Evolutionary conservation across 2,797 vertebrate species (phyloP).

Genomic region (Melanotaenia trifasciata): DNA sequence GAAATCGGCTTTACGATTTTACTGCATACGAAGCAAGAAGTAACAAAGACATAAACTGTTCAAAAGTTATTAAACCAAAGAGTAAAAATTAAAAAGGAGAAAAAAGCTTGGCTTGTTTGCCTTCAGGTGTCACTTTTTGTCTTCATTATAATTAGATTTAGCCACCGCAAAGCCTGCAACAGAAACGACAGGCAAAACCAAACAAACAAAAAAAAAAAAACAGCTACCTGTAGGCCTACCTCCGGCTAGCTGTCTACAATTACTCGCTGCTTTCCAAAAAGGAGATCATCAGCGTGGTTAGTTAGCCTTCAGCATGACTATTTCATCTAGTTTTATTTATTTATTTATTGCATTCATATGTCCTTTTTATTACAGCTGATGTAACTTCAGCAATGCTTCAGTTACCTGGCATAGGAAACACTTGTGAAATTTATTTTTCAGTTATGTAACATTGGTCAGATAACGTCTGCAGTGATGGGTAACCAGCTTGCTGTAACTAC

Average conservation of each 20-base stretch:
- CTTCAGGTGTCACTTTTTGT: background rate
- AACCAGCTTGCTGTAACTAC: background rate
- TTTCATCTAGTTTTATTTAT: background rate
- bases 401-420: background rate
- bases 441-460: background rate
- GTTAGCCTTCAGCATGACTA: background rate
- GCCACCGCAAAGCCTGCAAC: background rate
- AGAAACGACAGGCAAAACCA: no score
- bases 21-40: background rate
- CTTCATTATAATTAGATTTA: slow-evolving; percentile 1
- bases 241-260: background rate
- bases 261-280: background rate
- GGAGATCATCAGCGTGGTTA: background rate
- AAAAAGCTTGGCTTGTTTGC: background rate
- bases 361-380: background rate
- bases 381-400: background rate
- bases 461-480: background rate
- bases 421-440: background rate
- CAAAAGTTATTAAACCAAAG: background rate
- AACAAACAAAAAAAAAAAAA: background rate
- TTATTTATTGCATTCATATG: background rate
- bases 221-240: background rate
- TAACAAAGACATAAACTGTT: background rate
- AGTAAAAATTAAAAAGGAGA: background rate
- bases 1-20: background rate